A percentile compares a stretch with the other conserved stretches of the same genome.
phyloP scores from a whole-genome alignment of 1,140 invertebrate species.

The Drosophila ogumai region DNA sequence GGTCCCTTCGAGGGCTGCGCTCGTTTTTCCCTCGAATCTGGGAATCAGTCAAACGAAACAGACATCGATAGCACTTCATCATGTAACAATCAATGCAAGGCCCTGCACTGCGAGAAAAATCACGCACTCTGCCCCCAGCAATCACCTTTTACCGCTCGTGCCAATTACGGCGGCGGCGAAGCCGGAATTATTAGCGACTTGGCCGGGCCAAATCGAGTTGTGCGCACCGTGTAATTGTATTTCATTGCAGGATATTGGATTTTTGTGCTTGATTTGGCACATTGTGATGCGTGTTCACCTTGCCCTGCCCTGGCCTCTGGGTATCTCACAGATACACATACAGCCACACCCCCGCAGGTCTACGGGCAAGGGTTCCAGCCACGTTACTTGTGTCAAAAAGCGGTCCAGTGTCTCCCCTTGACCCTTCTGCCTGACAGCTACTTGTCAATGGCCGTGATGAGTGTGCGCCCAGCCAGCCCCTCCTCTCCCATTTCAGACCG shows the following conservation, averaged over 20 bases:
- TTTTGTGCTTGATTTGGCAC: constrained; percentile 78
- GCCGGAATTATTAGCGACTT: constrained; percentile 24
- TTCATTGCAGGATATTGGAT: constrained; percentile 79
- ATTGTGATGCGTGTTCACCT: constrained; percentile 53
- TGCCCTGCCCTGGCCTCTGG: background rate
- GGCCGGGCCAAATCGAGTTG: constrained; percentile 25
- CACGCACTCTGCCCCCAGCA: background rate
- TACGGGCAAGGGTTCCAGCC: constrained; percentile 40
- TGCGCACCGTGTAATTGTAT: constrained; percentile 71
- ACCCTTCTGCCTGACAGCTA: constrained; percentile 70
- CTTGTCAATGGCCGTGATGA: constrained; percentile 79
- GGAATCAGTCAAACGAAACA: constrained; percentile 81
- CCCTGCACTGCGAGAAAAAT: constrained; percentile 57
- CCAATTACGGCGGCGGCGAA: constrained; percentile 43
- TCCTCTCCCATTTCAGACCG: background rate
- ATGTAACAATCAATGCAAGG: constrained; percentile 70
- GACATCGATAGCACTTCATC: constrained; percentile 82
- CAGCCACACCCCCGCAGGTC: constrained; percentile 14
- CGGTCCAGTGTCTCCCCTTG: constrained; percentile 49
- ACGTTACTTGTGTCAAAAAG: constrained; percentile 70
- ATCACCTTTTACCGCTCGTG: background rate
- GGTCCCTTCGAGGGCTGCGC: constrained; percentile 51
- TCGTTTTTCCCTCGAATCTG: constrained; percentile 78
- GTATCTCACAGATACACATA: background rate
- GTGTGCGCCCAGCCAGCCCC: constrained; percentile 32